Evolutionary conservation across 2,113 vertebrate species (phyloP).

Genomic region (Psittacus erithacus): DNA sequence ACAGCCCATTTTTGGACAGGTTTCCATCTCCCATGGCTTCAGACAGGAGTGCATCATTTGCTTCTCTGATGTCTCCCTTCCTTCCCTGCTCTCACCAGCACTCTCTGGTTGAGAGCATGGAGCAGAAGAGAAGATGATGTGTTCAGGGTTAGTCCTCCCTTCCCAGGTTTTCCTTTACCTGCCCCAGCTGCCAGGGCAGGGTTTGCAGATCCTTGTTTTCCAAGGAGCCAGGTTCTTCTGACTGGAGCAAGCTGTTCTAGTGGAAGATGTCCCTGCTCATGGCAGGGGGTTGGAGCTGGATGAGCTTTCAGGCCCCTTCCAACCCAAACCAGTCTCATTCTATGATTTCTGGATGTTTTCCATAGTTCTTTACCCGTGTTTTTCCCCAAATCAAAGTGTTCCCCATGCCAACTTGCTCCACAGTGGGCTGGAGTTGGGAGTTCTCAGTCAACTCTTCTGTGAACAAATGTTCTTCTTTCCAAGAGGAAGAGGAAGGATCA

Average conservation of each 20-base stretch:
- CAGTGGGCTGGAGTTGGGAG: background rate
- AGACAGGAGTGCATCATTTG: background rate
- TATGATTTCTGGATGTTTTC: background rate
- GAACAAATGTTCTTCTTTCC: background rate
- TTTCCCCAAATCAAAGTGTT: background rate
- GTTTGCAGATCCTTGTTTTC: background rate
- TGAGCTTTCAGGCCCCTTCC: background rate
- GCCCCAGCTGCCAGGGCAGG: background rate
- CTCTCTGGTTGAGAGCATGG: background rate
- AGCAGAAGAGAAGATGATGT: background rate
- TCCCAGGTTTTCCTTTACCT: background rate
- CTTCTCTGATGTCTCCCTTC: background rate
- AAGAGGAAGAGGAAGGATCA: background rate
- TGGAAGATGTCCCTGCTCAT: background rate
- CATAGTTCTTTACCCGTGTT: fast-evolving
- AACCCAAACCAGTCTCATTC: background rate
- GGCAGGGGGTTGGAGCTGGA: background rate
- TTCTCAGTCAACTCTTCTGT: background rate
- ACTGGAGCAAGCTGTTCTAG: background rate
- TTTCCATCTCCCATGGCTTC: background rate
- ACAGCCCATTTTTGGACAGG: background rate
- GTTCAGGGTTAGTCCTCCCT: background rate
- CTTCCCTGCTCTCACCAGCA: background rate
- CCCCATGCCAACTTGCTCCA: fast-evolving
- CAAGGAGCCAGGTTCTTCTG: background rate